Conservation (phyloP, 1,140 invertebrate genomes). For the Centruroides sculpturatus region DNA sequence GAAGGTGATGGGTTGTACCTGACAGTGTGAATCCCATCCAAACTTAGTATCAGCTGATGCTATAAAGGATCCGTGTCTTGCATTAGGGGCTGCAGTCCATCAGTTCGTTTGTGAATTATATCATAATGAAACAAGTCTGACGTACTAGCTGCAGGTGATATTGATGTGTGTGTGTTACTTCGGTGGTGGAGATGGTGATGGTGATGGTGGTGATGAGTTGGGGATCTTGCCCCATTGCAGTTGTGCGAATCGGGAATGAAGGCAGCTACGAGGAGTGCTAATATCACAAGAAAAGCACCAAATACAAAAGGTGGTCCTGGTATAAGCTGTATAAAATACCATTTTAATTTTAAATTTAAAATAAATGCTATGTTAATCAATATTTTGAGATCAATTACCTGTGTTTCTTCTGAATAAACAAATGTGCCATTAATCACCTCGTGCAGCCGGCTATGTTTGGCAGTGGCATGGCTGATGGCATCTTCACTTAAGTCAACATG, state of each 20-base stretch:
- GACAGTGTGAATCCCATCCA: no score
- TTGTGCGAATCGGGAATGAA: constrained; percentile 61
- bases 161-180: not conserved
- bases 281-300: constrained; percentile 88
- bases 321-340: constrained; percentile 44
- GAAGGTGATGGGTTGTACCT: no score
- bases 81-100: constrained; percentile 14
- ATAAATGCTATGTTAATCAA: not conserved
- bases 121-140: constrained; percentile 9
- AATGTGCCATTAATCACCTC: constrained; percentile 10
- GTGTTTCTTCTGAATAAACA: constrained; percentile 3
- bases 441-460: constrained; percentile 9
- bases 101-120: constrained; percentile 10
- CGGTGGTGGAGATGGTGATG: not conserved
- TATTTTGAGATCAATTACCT: constrained; percentile 4
- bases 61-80: constrained; percentile 17
- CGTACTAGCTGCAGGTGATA: not conserved
- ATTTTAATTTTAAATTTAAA: constrained; percentile 1
- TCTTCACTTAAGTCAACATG: constrained; percentile 86
- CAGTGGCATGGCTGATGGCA: constrained; percentile 9
- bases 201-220: not conserved
- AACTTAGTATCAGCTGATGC: not conserved
- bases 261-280: constrained; percentile 78
- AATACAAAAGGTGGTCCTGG: constrained; percentile 99
- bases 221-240: not conserved